Evolutionary conservation across 2,113 vertebrate species (phyloP).

Genomic region (Malurus melanocephalus): DNA sequence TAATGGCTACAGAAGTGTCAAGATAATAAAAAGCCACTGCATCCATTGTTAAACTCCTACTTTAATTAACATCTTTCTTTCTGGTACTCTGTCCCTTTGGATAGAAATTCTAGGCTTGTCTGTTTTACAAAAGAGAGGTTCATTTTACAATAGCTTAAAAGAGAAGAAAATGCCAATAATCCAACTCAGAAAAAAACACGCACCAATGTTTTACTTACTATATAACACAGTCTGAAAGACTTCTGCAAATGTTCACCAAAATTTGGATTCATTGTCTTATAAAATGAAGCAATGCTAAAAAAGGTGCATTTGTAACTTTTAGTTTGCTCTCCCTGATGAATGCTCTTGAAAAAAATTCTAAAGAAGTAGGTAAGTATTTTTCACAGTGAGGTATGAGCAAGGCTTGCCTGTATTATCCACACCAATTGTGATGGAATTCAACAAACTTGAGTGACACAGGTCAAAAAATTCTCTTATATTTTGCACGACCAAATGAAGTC

Average conservation of each 20-base stretch:
- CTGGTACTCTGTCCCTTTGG: not conserved
- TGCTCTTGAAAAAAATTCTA: not conserved
- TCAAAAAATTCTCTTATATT: constrained; percentile 33
- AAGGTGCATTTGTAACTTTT: not conserved
- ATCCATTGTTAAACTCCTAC: not conserved
- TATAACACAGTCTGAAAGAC: not conserved
- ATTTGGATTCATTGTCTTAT: constrained; percentile 21
- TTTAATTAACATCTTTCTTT: constrained; percentile 33
- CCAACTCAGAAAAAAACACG: not conserved
- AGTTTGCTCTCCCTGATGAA: constrained; percentile 18
- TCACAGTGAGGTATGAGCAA: not conserved
- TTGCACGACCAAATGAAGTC: constrained; percentile 53
- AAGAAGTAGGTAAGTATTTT: constrained; percentile 4
- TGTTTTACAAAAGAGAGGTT: constrained; percentile 4
- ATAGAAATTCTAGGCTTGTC: not conserved
- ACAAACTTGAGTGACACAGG: not conserved
- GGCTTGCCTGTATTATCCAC: not conserved
- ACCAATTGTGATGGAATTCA: not conserved
- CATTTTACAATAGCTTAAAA: not conserved
- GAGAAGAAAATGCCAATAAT: not conserved
- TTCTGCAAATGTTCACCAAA: not conserved
- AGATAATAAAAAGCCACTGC: constrained; percentile 1
- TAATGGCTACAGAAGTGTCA: not conserved
- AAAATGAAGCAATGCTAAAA: constrained; percentile 21
- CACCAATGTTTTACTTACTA: not conserved